Evolutionary conservation across 2,113 vertebrate species (phyloP).

Genomic region (Neodontobutis hainanensis): DNA sequence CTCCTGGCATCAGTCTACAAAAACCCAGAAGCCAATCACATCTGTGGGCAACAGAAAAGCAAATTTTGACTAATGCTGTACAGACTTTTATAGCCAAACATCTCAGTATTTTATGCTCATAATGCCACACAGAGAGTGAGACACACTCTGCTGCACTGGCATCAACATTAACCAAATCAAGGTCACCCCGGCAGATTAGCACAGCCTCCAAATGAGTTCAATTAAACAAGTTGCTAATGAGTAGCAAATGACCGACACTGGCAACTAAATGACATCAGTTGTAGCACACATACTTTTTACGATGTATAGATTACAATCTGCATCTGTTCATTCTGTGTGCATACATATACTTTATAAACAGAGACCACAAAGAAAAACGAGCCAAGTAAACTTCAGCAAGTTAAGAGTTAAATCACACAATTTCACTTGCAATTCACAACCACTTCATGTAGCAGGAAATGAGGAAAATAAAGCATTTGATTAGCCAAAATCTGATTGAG

Average conservation of each 20-base stretch:
- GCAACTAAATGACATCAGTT: conserved; percentile 32
- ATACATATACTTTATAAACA: background rate
- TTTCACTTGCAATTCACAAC: conserved; percentile 15
- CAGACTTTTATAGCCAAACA: conserved; percentile 71
- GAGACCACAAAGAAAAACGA: too few species aligned
- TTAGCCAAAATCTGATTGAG: conserved; percentile 48
- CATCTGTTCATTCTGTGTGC: background rate
- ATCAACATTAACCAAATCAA: conserved; percentile 73
- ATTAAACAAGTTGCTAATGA: conserved; percentile 77
- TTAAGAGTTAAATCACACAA: conserved; percentile 24
- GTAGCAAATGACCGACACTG: conserved; percentile 65
- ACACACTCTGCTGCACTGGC: conserved; percentile 60
- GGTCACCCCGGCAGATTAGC: conserved; percentile 75
- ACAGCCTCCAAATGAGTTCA: conserved; percentile 73
- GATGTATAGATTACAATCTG: conserved; percentile 17
- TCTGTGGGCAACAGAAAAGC: conserved; percentile 62
- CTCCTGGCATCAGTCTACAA: conserved; percentile 39
- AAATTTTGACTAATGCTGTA: conserved; percentile 73
- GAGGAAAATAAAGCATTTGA: conserved; percentile 42
- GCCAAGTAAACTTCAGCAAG: background rate
- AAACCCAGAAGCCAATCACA: conserved; percentile 40
- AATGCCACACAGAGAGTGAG: conserved; percentile 53
- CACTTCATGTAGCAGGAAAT: conserved; percentile 28
- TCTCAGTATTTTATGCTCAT: conserved; percentile 55
- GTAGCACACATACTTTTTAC: conserved; percentile 32